Base-by-base conservation (phyloP, 2,797 vertebrate species). In the Halcyon leucocephala region DNA sequence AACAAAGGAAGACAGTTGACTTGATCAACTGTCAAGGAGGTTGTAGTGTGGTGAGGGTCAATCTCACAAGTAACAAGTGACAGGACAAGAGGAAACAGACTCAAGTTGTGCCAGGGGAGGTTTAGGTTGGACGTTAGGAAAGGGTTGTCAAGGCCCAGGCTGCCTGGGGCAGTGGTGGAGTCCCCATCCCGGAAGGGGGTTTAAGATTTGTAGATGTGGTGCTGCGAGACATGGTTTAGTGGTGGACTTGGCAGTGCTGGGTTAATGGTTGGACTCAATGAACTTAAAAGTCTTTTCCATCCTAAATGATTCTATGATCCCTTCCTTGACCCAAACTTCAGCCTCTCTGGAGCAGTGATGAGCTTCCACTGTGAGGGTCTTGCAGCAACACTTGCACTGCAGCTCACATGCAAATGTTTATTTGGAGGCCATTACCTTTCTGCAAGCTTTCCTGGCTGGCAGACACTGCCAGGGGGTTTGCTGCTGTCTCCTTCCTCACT, bases 351-450 rank as follows among this genome's bases (percentile, higher is more conserved):
- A 70, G 80, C 46, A 24, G 31, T 1, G 14, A 77, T 65, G 77
- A 66, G 22, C 41, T 41, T 24, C 29, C 57, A 28, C 16, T 21
- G 31, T 26, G 2, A 55, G 77, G 70, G 8, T 61, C 25, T 4
- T 0, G 26, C 41, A 22, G 66, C 66, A 11, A 1, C 3, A 0
- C 58, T 42, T 6, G 37, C 48, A 58, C 54, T 26, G 28, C 31
- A 17, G 0, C 61, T 49, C 1, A 0, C 33, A 16, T 2, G 6
- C 25, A 26, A 31, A 5, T 37, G 0, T 19, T n/a, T 19, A 20
- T 39, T 48, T 8, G 55, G 61, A 31, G 48, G 26, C 29, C 1
- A 4, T 3, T 48, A 35, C 33, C n/a, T 54, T 58, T 37, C 22
- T 31, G 31, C 44, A 28, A 6, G 35, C 20, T 24, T 62, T 83